Percentiles rank a stretch among this genome's conserved stretches.
Conservation (phyloP, 2,113 vertebrate species). For the Propithecus coquereli region DNA sequence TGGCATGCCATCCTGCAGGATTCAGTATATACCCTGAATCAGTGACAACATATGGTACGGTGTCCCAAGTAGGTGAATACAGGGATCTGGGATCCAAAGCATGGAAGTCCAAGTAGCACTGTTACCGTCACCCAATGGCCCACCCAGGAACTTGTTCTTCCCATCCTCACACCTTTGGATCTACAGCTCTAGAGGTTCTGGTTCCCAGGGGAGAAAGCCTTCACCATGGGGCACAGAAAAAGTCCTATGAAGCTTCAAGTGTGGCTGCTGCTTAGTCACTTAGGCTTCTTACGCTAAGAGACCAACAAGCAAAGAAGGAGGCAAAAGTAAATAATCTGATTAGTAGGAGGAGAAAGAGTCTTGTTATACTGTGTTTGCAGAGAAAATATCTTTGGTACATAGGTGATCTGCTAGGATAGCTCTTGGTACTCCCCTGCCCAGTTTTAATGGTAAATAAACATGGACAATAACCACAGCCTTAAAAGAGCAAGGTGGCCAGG, state of each 20-base stretch:
- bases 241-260: background rate
- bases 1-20: background rate
- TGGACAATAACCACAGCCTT: background rate
- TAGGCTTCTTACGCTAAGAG: background rate
- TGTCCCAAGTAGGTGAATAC: background rate
- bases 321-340: background rate
- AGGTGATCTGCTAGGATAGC: background rate
- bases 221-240: background rate
- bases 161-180: background rate
- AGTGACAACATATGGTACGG: background rate
- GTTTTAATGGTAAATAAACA: background rate
- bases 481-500: background rate
- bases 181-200: background rate
- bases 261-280: background rate
- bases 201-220: no score
- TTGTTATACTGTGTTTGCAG: background rate
- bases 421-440: background rate
- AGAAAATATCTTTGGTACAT: background rate
- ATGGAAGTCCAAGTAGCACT: background rate
- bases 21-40: background rate
- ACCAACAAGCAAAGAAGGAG: background rate
- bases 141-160: background rate
- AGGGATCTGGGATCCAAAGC: background rate
- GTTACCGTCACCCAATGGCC: background rate
- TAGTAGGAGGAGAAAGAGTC: background rate